Evolutionary conservation across 2,797 vertebrate genomes (phyloP), one percentile per base, ranked within the genome.

Genomic region (Chelonia mydas): DNA sequence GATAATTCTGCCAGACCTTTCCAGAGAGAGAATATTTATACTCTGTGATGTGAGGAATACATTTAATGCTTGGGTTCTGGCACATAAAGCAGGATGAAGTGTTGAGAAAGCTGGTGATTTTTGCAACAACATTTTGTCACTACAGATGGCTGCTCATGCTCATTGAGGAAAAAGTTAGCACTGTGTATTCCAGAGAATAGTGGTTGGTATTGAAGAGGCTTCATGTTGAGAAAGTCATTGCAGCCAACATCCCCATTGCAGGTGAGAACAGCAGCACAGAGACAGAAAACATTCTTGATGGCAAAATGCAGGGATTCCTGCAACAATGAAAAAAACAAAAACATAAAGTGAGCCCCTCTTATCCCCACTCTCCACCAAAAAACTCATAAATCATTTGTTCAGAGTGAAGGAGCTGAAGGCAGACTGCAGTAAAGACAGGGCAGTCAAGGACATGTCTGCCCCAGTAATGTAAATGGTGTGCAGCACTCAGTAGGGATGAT

Each of bases 31-130:
- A 96, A 95, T 97, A 97, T 96, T 97, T 97, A 84, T 97, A 95
- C 95, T 89, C 91, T 84, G 78, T 87, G 88, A 88, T 96, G 90
- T 94, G 82, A 78, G 92, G 95, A 97, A 95, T 96, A 94, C 96
- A 94, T 83, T 95, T 97, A 96, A 96, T 93, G 96, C 96, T 96
- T 97, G 94, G 89, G 91, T 96, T 96, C 96, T 97, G 41, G 86
- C 94, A 94, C 94, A 78, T 77, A 86, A 86, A 91, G 65, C 87
- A 94, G 84, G 89, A 88, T 96, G 90, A 95, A 97, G 95, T 94
- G 96, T 96, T 96, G 94, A 93, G 94, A 74, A 95, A 94, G 80
- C 54, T 87, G 95, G 93, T 89, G 93, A 91, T 86, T 97, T 96
- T 94, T 94, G 88, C 96, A 97, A 41, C 90, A 93, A 93, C 92